Evolutionary conservation across 2,797 vertebrate genomes (phyloP).

Genomic region (Sebastes kiyomatsui): DNA sequence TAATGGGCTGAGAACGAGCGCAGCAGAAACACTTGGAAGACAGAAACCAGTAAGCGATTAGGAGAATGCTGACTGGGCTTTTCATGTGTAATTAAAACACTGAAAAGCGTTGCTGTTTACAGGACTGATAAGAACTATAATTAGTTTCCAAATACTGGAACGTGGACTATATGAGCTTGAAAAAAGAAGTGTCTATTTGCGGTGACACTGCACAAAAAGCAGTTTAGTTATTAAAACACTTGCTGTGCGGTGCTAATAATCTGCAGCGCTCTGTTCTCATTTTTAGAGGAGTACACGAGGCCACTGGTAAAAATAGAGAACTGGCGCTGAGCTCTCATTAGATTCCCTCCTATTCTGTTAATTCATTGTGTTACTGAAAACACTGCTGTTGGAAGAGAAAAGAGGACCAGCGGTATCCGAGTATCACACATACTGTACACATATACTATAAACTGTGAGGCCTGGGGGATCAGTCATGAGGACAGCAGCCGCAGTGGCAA

Average conservation of each 20-base stretch:
- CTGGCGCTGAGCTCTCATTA: constrained; percentile 26
- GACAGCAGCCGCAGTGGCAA: neutral
- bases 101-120: constrained; percentile 35
- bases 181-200: constrained; percentile 22
- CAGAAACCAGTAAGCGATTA: constrained; percentile 2
- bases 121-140: constrained; percentile 48
- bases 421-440: neutral
- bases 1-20: neutral
- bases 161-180: constrained; percentile 6
- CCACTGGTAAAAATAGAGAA: constrained; percentile 46
- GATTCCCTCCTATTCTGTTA: constrained; percentile 13
- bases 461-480: neutral
- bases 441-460: neutral
- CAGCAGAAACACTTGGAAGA: neutral
- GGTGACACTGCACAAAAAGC: constrained; percentile 41
- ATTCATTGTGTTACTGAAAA: constrained; percentile 4
- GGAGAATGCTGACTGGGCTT: constrained; percentile 42
- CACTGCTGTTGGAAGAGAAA: neutral
- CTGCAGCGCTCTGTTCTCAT: constrained; percentile 15
- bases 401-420: neutral
- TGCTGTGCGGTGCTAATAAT: constrained; percentile 43
- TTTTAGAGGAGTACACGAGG: constrained; percentile 20
- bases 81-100: constrained; percentile 57
- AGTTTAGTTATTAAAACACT: constrained; percentile 9
- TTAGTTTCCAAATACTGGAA: constrained; percentile 46